Base-by-base conservation (phyloP, 35 echinoderm and acorn worm genomes). In the Ophioderma brevispina region DNA sequence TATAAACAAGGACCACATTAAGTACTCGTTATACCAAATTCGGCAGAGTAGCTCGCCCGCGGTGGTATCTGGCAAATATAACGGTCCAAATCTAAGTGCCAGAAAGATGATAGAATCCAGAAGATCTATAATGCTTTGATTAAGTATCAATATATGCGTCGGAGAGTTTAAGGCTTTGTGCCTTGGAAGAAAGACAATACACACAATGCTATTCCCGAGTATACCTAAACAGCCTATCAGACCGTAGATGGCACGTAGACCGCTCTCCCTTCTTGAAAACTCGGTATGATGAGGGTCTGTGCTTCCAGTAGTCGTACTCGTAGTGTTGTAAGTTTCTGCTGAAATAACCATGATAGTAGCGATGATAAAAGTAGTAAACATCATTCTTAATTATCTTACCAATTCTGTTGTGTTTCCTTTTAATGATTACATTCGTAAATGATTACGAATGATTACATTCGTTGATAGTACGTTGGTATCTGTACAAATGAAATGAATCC, bases 81-180 rank as follows among this genome's bases (percentile, higher is more conserved):
- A 35, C n/a, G 82, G 88, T 52, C 78, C 88, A 37, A 94, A 91
- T 1, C 88, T 88, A 19, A 94, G 79, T 11, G 88, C 31, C 1
- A 97, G 85, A 56, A 97, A 97, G 31, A 97, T 33, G 4, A 94
- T 92, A 0, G 95, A 88, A 32, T 91, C 92, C 10, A 94, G 35
- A 17, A 97, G 89, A 78, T 97, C 92, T 55, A 97, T 94, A 19
- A 97, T 34, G 1, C 92, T 90, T 36, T 97, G 95, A 39, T 97
- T 97, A 30, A 97, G 70, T 80, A 97, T 97, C 30, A 97, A 55
- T 17, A 92, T 40, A 64, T 94, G 94, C 11, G 95, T 97, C 3
- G 94, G 84, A 14, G 95, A 94, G 21, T 80, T 76, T 55, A 97
- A 97, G n/a, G 87, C 63, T 43, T 80, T 92, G 0, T 91, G 86